A percentile compares a stretch with the other conserved stretches of the same genome.
These are phyloP conservation scores for Conus betulinus DNA, from an alignment of 1,140 invertebrate species.

Conservation along the genomic window DNA sequence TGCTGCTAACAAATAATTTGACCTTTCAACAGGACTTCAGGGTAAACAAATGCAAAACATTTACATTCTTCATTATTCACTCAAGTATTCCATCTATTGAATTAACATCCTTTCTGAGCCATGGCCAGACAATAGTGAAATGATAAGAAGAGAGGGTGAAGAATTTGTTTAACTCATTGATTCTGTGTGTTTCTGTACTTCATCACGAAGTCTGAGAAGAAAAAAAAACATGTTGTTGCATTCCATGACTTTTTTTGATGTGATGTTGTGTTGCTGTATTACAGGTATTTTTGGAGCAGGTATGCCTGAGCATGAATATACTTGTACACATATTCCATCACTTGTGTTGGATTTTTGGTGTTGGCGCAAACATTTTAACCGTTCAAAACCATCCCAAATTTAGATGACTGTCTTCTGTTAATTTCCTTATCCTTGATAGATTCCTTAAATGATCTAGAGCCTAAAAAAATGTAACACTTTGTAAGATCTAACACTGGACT, in stretches of 20 bases:
- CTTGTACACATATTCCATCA: background rate
- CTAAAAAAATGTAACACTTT: background rate
- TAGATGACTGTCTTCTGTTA: background rate
- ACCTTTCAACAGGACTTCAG: too few relatives aligned
- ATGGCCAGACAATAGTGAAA: too few relatives aligned
- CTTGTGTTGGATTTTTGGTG: slow-evolving; percentile 7
- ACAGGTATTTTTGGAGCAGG: slow-evolving; percentile 41
- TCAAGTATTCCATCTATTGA: too few relatives aligned
- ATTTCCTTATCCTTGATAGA: too few relatives aligned
- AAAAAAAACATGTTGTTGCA: background rate
- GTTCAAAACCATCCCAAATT: background rate
- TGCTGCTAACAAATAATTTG: too few relatives aligned
- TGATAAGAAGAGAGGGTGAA: too few relatives aligned
- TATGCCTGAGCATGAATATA: slow-evolving; percentile 34
- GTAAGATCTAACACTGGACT: background rate
- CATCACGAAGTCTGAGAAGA: background rate
- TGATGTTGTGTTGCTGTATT: slow-evolving; percentile 2
- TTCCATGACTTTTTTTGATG: background rate
- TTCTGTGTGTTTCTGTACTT: too few relatives aligned
- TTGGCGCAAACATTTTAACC: background rate
- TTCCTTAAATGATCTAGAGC: too few relatives aligned
- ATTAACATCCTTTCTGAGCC: too few relatives aligned
- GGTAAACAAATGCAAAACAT: too few relatives aligned
- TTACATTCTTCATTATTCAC: too few relatives aligned
- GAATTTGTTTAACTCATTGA: too few relatives aligned